Evolutionary conservation across 2,797 vertebrate genomes (phyloP), one percentile per base, ranked within the genome.

Genomic region (Avahi laniger): DNA sequence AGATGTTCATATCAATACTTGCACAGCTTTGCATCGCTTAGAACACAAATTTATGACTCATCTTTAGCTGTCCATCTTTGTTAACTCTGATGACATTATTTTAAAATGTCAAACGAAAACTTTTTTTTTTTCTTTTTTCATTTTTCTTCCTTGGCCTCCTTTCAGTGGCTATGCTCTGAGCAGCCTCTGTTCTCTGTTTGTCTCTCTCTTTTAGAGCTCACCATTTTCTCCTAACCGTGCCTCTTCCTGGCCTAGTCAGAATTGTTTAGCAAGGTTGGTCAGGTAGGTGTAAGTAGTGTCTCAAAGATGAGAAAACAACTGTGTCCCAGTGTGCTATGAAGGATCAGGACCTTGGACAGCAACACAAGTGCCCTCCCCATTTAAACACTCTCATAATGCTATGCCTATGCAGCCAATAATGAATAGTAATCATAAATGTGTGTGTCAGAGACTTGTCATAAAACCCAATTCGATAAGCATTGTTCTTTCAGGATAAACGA

Each of bases 301-400:
- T 94, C 83, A 38, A 30, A 70, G 50, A 78, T 3, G 28, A 83
- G 69, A 59, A 78, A 89, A 67, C 33, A 70, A 14, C 43, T 5
- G 10, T 15, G 57, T 5, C 33, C 11, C 11, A 5, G 26, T 6
- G 46, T 7, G 50, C 18, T 75, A 69, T 28, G 46, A 63, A 72
- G 43, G 2, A 96, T 97, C 97, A 97, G 97, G 0, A 98, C 97
- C 95, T 89, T 69, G 97, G 97, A 98, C 95, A 98, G 97, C 96
- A 93, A 63, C 94, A 20, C 0, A 0, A 2, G 1, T 2, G 35
- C 81, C 92, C 75, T 83, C 88, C 95, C 79, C 79, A 20, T 86
- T 91, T 61, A 65, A 50, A 83, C 13, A n/a, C 13, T 73, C 35
- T 94, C 38, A 8, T 43, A 10, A 33, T n/a, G 12, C 76, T 84